A percentile compares a stretch with the other conserved stretches of the same genome.
These are phyloP conservation scores for Drosophila subquinaria DNA, from an alignment of 2,888 invertebrate species.

Conservation along the genomic window DNA sequence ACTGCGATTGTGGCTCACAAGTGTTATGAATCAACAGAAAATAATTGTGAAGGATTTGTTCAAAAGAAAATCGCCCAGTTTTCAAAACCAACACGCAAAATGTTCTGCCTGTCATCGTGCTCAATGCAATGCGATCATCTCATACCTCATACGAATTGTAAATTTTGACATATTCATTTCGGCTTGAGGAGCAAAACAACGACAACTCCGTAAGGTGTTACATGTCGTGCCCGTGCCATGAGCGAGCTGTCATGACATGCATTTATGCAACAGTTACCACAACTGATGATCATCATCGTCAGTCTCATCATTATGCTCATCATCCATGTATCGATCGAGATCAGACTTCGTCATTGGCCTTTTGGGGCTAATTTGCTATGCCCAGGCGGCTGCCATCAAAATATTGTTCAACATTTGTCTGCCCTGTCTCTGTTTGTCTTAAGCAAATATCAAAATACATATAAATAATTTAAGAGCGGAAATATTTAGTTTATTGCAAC, in stretches of 20 bases:
- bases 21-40: conserved; percentile 67
- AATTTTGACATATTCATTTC: conserved; percentile 80
- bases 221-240: conserved; percentile 54
- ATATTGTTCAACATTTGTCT: conserved; percentile 78
- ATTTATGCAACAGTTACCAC: conserved; percentile 73
- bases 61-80: conserved; percentile 60
- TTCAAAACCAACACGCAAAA: conserved; percentile 43
- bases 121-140: conserved; percentile 38
- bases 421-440: conserved; percentile 49
- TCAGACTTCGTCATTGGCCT: conserved; percentile 48
- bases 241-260: conserved; percentile 74
- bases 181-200: conserved; percentile 43
- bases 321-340: conserved; percentile 28
- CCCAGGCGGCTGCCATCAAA: conserved; percentile 72
- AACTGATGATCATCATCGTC: conserved; percentile 20
- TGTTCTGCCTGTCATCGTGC: conserved; percentile 58
- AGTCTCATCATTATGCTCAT: conserved; percentile 26
- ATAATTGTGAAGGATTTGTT: conserved; percentile 66
- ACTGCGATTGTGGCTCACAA: conserved; percentile 52
- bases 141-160: conserved; percentile 74
- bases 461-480: conserved; percentile 83
- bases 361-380: conserved; percentile 76
- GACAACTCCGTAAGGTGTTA: conserved; percentile 76
- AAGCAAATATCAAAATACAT: conserved; percentile 57
- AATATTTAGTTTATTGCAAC: conserved; percentile 84